Conservation (phyloP, 2,113 vertebrate species). For the Pomatostomus ruficeps region DNA sequence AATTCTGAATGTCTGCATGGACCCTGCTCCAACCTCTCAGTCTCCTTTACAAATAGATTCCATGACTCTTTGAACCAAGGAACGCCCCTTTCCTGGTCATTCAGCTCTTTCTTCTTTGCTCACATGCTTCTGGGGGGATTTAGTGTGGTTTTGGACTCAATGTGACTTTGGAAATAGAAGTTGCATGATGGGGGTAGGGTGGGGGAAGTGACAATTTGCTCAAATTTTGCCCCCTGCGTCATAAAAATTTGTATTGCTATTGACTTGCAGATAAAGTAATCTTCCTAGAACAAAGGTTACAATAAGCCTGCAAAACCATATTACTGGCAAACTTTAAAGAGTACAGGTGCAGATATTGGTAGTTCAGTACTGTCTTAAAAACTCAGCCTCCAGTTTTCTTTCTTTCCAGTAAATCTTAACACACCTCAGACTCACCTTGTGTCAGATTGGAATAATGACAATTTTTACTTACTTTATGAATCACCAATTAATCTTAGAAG, state of each 20-base stretch:
- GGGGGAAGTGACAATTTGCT: background rate
- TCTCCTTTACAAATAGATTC: background rate
- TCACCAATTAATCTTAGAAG: background rate
- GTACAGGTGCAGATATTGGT: background rate
- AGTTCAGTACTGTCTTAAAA: background rate
- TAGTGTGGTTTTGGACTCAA: background rate
- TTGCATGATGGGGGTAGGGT: background rate
- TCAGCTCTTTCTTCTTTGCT: background rate
- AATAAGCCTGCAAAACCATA: background rate
- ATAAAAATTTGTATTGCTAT: background rate
- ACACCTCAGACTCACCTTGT: background rate
- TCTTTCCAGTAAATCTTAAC: background rate
- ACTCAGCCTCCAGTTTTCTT: background rate
- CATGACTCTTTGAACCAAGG: constrained; percentile 22
- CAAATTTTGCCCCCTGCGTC: background rate
- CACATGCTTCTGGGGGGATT: accelerated
- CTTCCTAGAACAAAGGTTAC: background rate
- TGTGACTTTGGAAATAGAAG: background rate
- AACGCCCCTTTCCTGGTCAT: background rate
- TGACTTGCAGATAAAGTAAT: background rate
- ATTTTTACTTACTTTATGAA: background rate
- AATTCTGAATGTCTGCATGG: background rate
- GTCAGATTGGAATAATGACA: background rate
- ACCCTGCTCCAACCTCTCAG: background rate
- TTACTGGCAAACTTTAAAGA: background rate